Conservation (phyloP, 37 sponge, comb jelly and placozoan species). For the Oopsacas minuta region DNA sequence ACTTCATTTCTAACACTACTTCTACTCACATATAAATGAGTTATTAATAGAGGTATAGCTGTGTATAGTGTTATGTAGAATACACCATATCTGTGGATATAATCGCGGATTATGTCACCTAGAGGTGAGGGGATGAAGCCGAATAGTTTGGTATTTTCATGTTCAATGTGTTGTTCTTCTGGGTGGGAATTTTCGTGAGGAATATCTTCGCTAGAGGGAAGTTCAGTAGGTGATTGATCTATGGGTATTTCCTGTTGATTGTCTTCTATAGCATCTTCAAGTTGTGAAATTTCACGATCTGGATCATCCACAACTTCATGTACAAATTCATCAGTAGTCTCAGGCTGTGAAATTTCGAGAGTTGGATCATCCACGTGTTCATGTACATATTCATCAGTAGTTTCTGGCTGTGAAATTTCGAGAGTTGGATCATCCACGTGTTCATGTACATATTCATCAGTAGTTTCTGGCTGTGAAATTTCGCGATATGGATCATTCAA, state of each 20-base stretch:
- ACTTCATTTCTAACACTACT: not conserved
- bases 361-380: not conserved
- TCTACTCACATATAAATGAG: not conserved
- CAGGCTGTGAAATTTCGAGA: conserved; percentile 15
- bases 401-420: conserved; percentile 11
- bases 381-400: not conserved
- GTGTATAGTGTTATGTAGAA: not conserved
- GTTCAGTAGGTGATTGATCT: no score
- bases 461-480: not conserved
- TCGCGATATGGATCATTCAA: not conserved
- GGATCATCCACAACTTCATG: not conserved
- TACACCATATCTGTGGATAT: not conserved
- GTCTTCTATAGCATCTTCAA: not conserved
- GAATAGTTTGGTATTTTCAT: not conserved
- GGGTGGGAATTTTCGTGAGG: not conserved
- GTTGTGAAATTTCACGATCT: conserved; percentile 17
- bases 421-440: not conserved
- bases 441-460: not conserved
- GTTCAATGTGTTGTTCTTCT: not conserved
- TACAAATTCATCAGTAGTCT: not conserved
- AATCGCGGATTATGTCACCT: not conserved
- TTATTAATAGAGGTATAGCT: not conserved
- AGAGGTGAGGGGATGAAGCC: not conserved
- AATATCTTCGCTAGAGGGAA: not conserved
- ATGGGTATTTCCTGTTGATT: not conserved